A percentile compares a stretch with the other conserved stretches of the same genome.
Conservation (phyloP, 2,888 invertebrate species). For the Philopedon plagiatum region DNA sequence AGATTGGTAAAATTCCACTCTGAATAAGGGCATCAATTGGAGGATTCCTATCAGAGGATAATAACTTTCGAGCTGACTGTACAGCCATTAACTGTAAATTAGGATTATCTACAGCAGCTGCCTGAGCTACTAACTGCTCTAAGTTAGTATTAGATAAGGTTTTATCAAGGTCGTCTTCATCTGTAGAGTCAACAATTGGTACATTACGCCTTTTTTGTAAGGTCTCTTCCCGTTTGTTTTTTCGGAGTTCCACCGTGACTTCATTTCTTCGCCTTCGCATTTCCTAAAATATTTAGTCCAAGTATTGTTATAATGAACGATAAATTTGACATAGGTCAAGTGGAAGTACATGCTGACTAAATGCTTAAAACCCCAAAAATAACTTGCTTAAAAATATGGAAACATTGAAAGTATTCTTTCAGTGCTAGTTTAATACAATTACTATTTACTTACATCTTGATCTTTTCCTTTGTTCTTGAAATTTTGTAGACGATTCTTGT, state of each 20-base stretch:
- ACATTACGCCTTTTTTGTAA: conserved; percentile 97
- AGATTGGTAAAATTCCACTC: conserved; percentile 94
- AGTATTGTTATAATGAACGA: conserved; percentile 6
- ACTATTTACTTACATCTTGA: conserved; percentile 86
- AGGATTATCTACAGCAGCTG: conserved; percentile 84
- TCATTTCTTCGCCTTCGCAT: conserved; percentile 97
- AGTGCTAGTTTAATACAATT: not conserved
- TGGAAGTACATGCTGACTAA: not conserved
- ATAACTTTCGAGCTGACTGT: conserved; percentile 93
- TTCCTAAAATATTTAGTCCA: conserved; percentile 77
- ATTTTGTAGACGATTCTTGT: conserved; percentile 90
- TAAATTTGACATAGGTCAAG: conserved; percentile 9
- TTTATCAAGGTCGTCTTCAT: conserved; percentile 83
- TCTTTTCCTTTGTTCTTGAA: conserved; percentile 99
- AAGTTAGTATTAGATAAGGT: conserved; percentile 81
- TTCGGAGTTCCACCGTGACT: conserved; percentile 95
- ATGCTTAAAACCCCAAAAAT: not conserved
- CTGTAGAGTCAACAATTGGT: conserved; percentile 87
- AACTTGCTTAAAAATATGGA: not conserved
- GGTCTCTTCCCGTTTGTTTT: conserved; percentile 98
- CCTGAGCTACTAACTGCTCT: conserved; percentile 88
- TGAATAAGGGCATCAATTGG: conserved; percentile 96
- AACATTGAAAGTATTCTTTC: not conserved
- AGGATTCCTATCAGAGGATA: conserved; percentile 98
- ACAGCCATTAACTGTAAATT: conserved; percentile 90